Percentiles rank a stretch among this genome's conserved stretches.
Conservation (phyloP, 2,113 vertebrate genomes). For the Gobiocypris rarus region DNA sequence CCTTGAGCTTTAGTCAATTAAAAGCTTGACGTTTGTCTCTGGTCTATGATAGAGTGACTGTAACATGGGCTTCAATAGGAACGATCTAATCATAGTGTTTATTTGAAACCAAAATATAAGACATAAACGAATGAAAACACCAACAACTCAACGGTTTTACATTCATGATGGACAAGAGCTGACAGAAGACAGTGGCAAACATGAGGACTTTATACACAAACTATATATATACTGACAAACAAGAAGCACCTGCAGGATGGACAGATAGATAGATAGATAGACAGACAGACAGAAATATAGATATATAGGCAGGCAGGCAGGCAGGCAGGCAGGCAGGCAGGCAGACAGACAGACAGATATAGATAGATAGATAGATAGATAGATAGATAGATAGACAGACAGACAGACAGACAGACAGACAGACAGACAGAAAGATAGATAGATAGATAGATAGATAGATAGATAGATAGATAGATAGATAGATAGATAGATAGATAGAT, state of each 20-base stretch:
- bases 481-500: too few species aligned
- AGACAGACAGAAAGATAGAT: too few species aligned
- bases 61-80: conserved; percentile 12
- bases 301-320: too few species aligned
- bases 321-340: too few species aligned
- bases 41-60: conserved; percentile 33
- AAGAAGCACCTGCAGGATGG: background rate
- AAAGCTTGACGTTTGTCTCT: conserved; percentile 29
- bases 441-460: too few species aligned
- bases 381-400: background rate
- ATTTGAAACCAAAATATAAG: background rate
- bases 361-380: background rate
- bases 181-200: background rate
- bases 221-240: background rate
- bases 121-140: background rate
- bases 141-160: background rate
- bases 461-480: too few species aligned
- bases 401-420: too few species aligned
- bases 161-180: background rate
- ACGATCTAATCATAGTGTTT: background rate
- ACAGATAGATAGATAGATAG: too few species aligned
- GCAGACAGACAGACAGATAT: too few species aligned
- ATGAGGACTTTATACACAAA: background rate
- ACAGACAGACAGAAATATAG: too few species aligned
- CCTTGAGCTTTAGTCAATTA: conserved; percentile 29